A percentile compares a stretch with the other conserved stretches of the same genome.
phyloP scores from a whole-genome alignment of 2,797 vertebrate species.

The Adrianichthys oophorus region DNA sequence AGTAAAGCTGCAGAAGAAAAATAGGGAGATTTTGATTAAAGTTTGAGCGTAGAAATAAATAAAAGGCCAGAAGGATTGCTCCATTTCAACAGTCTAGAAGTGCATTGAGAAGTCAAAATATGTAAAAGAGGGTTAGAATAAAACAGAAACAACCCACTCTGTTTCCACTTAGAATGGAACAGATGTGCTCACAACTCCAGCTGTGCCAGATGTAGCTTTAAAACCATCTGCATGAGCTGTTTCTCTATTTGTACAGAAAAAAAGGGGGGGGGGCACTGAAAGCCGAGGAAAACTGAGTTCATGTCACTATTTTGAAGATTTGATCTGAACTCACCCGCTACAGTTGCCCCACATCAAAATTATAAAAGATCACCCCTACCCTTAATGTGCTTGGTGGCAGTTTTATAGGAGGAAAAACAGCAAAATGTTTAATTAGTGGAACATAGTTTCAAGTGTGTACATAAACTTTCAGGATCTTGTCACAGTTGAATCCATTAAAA shows the following conservation, averaged over 20 bases:
- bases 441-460: slow-evolving; percentile 47
- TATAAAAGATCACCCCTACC: slow-evolving; percentile 30
- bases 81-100: slow-evolving; percentile 14
- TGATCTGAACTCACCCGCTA: slow-evolving; percentile 29
- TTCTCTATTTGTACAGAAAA: slow-evolving; percentile 14
- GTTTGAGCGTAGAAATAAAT: too few relatives aligned
- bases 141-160: slow-evolving; percentile 45
- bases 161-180: slow-evolving; percentile 63
- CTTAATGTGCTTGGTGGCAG: slow-evolving; percentile 20
- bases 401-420: slow-evolving; percentile 44
- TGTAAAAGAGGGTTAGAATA: slow-evolving; percentile 57
- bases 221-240: slow-evolving; percentile 68
- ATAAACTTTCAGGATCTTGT: slow-evolving; percentile 42
- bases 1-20: background rate
- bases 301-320: slow-evolving; percentile 36
- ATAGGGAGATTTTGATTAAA: too few relatives aligned
- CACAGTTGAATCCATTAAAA: slow-evolving; percentile 47
- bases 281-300: slow-evolving; percentile 40
- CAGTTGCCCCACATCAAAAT: slow-evolving; percentile 31
- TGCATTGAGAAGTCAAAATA: slow-evolving; percentile 39
- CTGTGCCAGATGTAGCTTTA: slow-evolving; percentile 72
- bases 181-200: slow-evolving; percentile 74
- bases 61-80: too few relatives aligned
- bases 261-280: slow-evolving; percentile 8
- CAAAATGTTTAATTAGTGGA: slow-evolving; percentile 46